Percentiles rank a stretch among this genome's conserved stretches.
Conservation (phyloP, 2,113 vertebrate species). For the Maylandia zebra region DNA sequence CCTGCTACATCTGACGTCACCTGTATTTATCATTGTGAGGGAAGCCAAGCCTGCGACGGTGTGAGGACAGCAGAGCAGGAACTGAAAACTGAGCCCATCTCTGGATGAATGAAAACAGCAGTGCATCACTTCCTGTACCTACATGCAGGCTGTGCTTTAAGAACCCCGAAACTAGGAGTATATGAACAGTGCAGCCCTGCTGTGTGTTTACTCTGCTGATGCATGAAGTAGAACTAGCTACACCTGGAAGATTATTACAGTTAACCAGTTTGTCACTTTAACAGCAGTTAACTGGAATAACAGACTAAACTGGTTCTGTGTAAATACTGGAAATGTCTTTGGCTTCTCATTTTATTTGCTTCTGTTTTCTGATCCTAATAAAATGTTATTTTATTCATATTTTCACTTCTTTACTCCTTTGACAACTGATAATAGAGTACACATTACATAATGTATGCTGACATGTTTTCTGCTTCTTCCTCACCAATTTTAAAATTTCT, state of each 20-base stretch:
- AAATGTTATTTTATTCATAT: not conserved
- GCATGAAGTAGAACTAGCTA: fast-evolving
- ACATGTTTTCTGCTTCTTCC: fast-evolving
- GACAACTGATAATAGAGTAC: not conserved
- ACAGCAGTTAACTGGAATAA: fast-evolving
- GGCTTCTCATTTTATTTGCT: not conserved
- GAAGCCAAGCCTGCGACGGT: not conserved
- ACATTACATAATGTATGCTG: fast-evolving
- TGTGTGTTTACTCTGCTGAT: not conserved
- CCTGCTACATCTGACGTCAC: not conserved
- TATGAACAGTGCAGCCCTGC: not conserved
- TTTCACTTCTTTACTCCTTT: not conserved
- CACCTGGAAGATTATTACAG: not conserved
- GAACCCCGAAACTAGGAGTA: fast-evolving
- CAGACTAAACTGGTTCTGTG: not conserved
- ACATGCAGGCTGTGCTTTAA: fast-evolving
- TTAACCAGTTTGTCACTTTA: not conserved
- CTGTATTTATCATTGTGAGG: not conserved
- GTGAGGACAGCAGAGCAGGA: fast-evolving
- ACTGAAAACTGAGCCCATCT: fast-evolving
- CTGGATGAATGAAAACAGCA: not conserved
- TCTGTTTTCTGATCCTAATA: not conserved
- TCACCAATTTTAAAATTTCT: not conserved
- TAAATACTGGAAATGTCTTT: fast-evolving
- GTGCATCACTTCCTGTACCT: not conserved